Percentiles rank a stretch among this genome's conserved stretches.
Evolutionary conservation across 2,113 vertebrate species (phyloP).

Genomic region (Emydocephalus ijimae): DNA sequence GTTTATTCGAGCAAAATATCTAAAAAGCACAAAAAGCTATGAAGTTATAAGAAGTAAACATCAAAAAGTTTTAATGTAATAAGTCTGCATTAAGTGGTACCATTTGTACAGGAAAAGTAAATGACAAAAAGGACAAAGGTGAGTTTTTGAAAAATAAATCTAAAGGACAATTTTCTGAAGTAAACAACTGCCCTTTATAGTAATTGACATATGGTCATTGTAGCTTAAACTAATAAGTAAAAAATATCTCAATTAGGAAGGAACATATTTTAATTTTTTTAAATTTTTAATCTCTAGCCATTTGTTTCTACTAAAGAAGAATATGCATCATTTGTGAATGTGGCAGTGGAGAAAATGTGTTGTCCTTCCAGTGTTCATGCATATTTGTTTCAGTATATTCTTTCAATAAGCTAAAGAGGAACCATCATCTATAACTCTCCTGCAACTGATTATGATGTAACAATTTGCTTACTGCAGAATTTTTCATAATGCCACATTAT

Average conservation of each 20-base stretch:
- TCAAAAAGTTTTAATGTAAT: background rate
- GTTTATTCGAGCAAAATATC: background rate
- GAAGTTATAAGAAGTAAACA: background rate
- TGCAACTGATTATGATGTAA: background rate
- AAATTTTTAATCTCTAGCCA: background rate
- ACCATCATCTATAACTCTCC: background rate
- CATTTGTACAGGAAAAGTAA: background rate
- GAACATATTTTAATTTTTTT: background rate
- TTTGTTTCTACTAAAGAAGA: background rate
- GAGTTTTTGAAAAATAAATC: background rate
- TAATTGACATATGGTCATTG: background rate
- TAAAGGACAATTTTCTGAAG: background rate
- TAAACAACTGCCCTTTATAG: background rate
- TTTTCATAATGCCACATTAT: background rate
- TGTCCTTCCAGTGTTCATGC: background rate
- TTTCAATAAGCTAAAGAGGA: background rate
- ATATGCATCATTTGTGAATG: background rate
- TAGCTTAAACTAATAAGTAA: background rate
- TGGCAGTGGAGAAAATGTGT: background rate
- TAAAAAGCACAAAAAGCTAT: background rate
- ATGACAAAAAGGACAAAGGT: background rate
- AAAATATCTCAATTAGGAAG: background rate
- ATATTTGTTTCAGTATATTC: background rate
- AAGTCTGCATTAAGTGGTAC: background rate
- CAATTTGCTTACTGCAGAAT: background rate